Conservation (phyloP, 2,797 vertebrate species). For the Tachyglossus aculeatus region DNA sequence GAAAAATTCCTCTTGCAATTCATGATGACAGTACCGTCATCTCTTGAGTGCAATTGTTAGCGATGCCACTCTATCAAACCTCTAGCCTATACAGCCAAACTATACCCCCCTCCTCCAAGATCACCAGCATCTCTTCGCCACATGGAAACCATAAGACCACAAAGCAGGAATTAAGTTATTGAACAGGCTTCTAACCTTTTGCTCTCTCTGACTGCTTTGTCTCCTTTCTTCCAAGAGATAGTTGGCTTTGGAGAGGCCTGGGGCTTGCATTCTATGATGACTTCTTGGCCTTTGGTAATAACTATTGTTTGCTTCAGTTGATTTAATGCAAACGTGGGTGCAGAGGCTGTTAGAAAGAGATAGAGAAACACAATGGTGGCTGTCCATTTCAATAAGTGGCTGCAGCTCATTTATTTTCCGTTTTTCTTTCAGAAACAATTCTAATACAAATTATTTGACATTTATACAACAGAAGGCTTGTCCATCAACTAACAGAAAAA, state of each 20-base stretch:
- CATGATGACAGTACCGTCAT: too few species aligned
- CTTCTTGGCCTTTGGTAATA: slow-evolving; percentile 87
- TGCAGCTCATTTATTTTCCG: not conserved
- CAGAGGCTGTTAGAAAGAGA: slow-evolving; percentile 81
- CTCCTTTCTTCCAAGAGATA: slow-evolving; percentile 90
- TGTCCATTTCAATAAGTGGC: not conserved
- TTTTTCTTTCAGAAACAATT: slow-evolving; percentile 5
- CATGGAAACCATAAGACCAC: slow-evolving; percentile 14
- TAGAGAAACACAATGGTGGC: not conserved
- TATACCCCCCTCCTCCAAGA: too few species aligned
- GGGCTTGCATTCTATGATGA: slow-evolving; percentile 89
- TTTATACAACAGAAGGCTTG: not conserved
- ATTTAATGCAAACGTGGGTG: slow-evolving; percentile 84
- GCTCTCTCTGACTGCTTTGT: slow-evolving; percentile 77
- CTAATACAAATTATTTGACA: not conserved
- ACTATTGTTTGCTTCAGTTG: slow-evolving; percentile 83
- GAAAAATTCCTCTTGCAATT: too few species aligned
- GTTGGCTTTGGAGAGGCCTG: slow-evolving; percentile 90
- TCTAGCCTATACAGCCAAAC: too few species aligned
- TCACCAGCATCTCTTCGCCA: too few species aligned
- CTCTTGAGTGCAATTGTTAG: too few species aligned
- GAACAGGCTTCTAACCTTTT: slow-evolving; percentile 84
- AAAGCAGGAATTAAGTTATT: slow-evolving; percentile 12
- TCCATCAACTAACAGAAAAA: not conserved
- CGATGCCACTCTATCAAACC: too few species aligned